phyloP scores from a whole-genome alignment of 2,888 invertebrate genomes.

The Parnassius orleans region DNA sequence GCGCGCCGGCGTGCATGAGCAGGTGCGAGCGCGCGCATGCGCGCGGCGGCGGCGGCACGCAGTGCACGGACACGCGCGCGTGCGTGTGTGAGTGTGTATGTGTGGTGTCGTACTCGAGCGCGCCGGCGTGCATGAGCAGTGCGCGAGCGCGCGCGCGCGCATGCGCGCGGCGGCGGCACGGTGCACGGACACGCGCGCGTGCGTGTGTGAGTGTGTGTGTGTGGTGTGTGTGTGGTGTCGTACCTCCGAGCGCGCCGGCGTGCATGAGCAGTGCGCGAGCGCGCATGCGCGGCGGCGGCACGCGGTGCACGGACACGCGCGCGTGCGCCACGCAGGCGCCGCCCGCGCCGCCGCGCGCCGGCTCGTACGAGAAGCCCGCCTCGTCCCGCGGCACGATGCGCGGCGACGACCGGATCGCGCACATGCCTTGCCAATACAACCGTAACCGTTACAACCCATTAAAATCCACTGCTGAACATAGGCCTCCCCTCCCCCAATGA shows the following conservation, averaged over 20 bases:
- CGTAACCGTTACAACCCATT: not conserved
- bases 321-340: slow-evolving; percentile 53
- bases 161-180: too few relatives aligned
- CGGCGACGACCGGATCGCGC: slow-evolving; percentile 82
- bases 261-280: slow-evolving; percentile 35
- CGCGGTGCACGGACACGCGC: slow-evolving; percentile 54
- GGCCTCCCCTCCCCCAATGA: too few relatives aligned
- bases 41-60: slow-evolving; percentile 81
- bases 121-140: too few relatives aligned
- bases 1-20: slow-evolving; percentile 32
- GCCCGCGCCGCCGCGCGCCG: slow-evolving; percentile 31
- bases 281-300: slow-evolving; percentile 44
- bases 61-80: slow-evolving; percentile 77
- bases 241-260: slow-evolving; percentile 47
- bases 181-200: too few relatives aligned
- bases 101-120: too few relatives aligned
- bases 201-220: slow-evolving; percentile 49
- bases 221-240: not conserved
- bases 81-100: too few relatives aligned
- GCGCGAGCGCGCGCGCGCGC: too few relatives aligned
- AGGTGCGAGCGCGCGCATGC: slow-evolving; percentile 81
- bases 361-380: slow-evolving; percentile 82
- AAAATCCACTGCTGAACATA: too few relatives aligned
- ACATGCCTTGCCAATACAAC: slow-evolving; percentile 68
- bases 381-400: slow-evolving; percentile 83